Percentiles rank a stretch among this genome's conserved stretches.
These are phyloP conservation scores for Aphodius granarius DNA, from an alignment of 2,888 invertebrate species.

Conservation along the genomic window DNA sequence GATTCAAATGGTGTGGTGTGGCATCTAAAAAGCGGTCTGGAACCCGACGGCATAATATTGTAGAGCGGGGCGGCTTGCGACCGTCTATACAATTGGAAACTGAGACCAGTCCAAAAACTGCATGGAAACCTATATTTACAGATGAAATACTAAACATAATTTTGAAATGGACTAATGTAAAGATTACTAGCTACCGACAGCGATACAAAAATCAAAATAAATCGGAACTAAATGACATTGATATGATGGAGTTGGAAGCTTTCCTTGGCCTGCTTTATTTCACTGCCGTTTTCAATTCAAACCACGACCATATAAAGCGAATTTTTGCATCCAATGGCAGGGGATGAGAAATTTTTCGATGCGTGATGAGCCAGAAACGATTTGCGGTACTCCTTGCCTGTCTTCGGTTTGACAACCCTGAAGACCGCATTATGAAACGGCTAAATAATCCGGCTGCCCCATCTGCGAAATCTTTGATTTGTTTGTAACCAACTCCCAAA, in stretches of 20 bases:
- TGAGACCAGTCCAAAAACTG: too few species aligned
- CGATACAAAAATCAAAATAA: slow-evolving; percentile 1
- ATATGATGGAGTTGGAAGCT: slow-evolving; percentile 3
- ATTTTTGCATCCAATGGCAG: slow-evolving; percentile 18
- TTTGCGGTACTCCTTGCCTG: slow-evolving; percentile 18
- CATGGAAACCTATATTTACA: too few species aligned
- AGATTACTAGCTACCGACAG: background rate
- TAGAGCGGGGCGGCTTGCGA: too few species aligned
- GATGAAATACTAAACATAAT: background rate
- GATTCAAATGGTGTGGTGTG: too few species aligned
- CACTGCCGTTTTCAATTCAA: slow-evolving; percentile 16
- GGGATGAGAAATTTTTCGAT: slow-evolving; percentile 7
- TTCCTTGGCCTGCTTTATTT: slow-evolving; percentile 13
- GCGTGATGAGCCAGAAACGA: slow-evolving; percentile 12
- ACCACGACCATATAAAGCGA: slow-evolving; percentile 8
- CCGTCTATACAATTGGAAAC: too few species aligned
- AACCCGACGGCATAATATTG: too few species aligned
- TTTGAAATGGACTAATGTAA: background rate
- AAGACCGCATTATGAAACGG: slow-evolving; percentile 9
- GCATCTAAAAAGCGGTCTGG: too few species aligned
- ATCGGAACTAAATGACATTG: background rate
- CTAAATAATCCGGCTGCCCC: background rate
- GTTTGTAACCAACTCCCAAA: too few species aligned
- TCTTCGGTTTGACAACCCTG: slow-evolving; percentile 27
- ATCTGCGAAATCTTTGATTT: too few species aligned